Conservation (phyloP, 1,140 invertebrate genomes). For the Drosophila takahashii region DNA sequence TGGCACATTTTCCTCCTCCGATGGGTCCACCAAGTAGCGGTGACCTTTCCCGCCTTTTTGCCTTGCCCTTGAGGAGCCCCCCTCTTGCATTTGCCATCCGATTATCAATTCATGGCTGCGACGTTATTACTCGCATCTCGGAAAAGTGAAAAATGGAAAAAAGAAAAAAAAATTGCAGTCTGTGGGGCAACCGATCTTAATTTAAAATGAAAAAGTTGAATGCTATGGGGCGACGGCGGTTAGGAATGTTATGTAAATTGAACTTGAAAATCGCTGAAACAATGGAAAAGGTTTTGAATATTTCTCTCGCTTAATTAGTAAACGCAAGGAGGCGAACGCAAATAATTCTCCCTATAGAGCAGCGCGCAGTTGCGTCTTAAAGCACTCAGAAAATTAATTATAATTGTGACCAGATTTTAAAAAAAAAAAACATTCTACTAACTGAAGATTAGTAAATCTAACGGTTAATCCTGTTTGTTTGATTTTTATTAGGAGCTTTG, state of each 20-base stretch:
- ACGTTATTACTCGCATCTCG: conserved; percentile 55
- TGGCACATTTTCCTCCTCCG: not conserved
- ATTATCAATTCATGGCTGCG: conserved; percentile 70
- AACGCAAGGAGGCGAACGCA: conserved; percentile 76
- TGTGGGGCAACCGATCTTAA: conserved; percentile 36
- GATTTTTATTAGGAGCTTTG: too few relatives aligned
- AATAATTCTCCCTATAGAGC: conserved; percentile 67
- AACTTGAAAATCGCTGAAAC: conserved; percentile 79
- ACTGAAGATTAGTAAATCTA: too few relatives aligned
- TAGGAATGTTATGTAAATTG: conserved; percentile 81
- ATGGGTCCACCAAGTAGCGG: not conserved
- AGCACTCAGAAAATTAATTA: conserved; percentile 10
- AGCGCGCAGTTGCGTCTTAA: conserved; percentile 42
- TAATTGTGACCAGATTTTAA: not conserved
- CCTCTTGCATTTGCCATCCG: conserved; percentile 54
- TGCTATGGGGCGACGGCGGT: conserved; percentile 45
- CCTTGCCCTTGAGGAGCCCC: conserved; percentile 65
- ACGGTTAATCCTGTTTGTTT: too few relatives aligned
- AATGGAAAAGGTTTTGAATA: conserved; percentile 80
- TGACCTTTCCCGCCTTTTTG: conserved; percentile 55
- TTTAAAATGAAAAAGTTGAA: conserved; percentile 51
- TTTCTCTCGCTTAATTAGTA: conserved; percentile 80
- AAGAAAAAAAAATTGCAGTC: conserved; percentile 18
- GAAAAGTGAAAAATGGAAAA: conserved; percentile 5
- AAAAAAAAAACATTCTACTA: too few relatives aligned